A percentile compares a stretch with the other conserved stretches of the same genome.
Evolutionary conservation across 2,888 invertebrate species (phyloP).

Genomic region (Belgica antarctica): DNA sequence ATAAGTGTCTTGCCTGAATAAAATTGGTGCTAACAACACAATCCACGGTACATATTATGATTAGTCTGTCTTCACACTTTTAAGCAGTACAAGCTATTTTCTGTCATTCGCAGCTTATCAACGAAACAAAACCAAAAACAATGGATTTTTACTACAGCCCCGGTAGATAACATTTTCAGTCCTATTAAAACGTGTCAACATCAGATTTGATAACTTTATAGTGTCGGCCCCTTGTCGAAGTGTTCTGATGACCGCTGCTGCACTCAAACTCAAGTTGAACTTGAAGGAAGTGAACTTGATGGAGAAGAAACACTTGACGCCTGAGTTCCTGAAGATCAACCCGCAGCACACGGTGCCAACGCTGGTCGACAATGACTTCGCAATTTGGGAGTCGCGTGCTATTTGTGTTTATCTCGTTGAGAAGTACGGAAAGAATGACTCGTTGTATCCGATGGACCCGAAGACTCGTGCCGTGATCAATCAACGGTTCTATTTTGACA

Average conservation of each 20-base stretch:
- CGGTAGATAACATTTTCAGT: background rate
- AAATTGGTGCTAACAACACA: too few species aligned
- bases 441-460: constrained; percentile 67
- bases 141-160: background rate
- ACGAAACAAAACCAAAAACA: background rate
- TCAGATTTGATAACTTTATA: background rate
- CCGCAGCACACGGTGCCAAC: constrained; percentile 44
- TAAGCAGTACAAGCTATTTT: background rate
- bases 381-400: constrained; percentile 38
- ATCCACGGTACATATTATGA: too few species aligned
- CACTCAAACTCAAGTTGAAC: constrained; percentile 61
- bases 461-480: constrained; percentile 68
- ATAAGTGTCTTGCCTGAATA: too few species aligned
- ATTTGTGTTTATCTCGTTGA: constrained; percentile 33
- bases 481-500: constrained; percentile 70
- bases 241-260: constrained; percentile 60
- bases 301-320: constrained; percentile 61
- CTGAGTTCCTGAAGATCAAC: constrained; percentile 59
- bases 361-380: constrained; percentile 34
- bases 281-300: constrained; percentile 54
- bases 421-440: constrained; percentile 57
- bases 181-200: background rate
- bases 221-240: constrained; percentile 63
- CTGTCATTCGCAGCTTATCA: background rate
- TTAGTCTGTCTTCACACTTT: too few species aligned